A percentile compares a stretch with the other conserved stretches of the same genome.
Conservation (phyloP, 1,140 invertebrate genomes). For the Latrodectus geometricus region DNA sequence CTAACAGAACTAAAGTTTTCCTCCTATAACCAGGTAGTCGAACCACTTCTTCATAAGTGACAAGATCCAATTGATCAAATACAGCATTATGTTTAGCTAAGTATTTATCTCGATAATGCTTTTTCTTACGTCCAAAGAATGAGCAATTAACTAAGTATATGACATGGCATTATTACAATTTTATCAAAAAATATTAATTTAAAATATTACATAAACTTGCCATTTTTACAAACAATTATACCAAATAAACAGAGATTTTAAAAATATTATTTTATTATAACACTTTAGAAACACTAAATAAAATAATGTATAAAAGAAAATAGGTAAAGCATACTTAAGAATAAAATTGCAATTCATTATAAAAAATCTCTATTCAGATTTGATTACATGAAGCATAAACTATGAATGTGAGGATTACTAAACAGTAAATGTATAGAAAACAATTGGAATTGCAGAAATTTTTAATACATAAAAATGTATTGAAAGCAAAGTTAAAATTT, state of each 20-base stretch:
- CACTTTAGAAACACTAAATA: no score
- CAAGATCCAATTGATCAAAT: conserved; percentile 98
- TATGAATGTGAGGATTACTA: no score
- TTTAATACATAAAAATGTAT: no score
- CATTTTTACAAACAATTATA: neutral
- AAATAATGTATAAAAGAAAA: no score
- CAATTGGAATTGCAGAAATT: no score
- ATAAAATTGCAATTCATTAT: no score
- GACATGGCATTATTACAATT: neutral
- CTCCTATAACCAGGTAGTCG: conserved; percentile 86
- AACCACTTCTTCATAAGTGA: conserved; percentile 99
- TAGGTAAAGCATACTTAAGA: no score
- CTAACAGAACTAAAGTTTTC: conserved; percentile 73
- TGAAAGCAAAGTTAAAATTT: no score
- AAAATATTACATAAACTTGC: neutral
- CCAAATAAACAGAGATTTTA: neutral
- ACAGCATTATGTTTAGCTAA: conserved; percentile 97
- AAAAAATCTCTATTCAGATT: no score
- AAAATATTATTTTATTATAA: neutral
- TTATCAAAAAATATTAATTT: neutral
- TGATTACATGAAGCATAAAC: no score
- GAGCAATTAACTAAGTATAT: conserved; percentile 81
- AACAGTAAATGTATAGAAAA: no score
- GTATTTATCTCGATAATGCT: conserved; percentile 99
- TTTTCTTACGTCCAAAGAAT: conserved; percentile 93